Base-by-base conservation (phyloP, 2,797 vertebrate species). In the Sebastes kiyomatsui region DNA sequence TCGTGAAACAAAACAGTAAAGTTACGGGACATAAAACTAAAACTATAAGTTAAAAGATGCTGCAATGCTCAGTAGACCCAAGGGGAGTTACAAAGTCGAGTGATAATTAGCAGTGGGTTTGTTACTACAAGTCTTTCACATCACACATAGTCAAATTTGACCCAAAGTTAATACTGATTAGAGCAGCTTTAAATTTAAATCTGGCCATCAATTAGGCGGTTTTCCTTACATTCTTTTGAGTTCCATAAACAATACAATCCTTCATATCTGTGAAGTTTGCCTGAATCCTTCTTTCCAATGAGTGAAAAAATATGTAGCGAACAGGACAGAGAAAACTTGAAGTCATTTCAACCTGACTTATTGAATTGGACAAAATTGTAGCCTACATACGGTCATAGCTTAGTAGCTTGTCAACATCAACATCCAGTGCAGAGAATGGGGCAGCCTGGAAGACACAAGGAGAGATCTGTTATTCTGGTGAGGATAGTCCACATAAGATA, bases 401-500 rank as follows among this genome's bases (percentile, higher is more conserved):
- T 49, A 82, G 88, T 59, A 90, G 67, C 0, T 82, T 87, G 42
- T 94, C 86, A 38, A 95, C 72, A 32, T 85, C 86, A 60, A 97
- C 79, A 75, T 96, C 94, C 83, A 96, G 71, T 80, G 87, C 88
- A 84, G 93, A 93, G 91, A 96, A 70, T 2, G 95, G 94, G 6
- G 92, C 91, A 38, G 94, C 92, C 96, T 96, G 73, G 25, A 64
- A 67, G 20, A 79, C n/a, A 77, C 8, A 77, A 22, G 28, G 28
- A 62, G 32, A 64, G 32, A 62, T 38, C 5, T 33, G 28, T 59
- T 33, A 52, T 22, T 60, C 8, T 58, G 32, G 52, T 42, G 28
- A 56, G 25, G 30, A 7, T 14, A 6, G 9, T 61, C 13, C 23
- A 23, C 46, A 35, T n/a, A 54, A 73, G 13, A 64, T 62, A 3